Percentiles rank a stretch among this genome's conserved stretches.
Evolutionary conservation across 2,888 invertebrate species (phyloP).

Genomic region (Scaptomyza tumidula): DNA sequence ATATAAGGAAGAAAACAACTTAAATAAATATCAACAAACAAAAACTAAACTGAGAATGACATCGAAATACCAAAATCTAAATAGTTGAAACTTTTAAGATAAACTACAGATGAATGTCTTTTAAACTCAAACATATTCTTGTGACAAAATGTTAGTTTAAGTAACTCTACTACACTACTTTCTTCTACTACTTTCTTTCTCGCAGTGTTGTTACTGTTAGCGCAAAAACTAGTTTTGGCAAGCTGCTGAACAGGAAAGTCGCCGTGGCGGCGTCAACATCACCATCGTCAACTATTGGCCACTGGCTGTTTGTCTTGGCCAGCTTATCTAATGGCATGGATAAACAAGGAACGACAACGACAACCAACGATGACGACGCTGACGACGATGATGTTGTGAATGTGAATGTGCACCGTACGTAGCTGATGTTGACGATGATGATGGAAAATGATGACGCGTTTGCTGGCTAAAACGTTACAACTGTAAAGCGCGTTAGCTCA

Average conservation of each 20-base stretch:
- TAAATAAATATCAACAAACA: no score
- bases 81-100: no score
- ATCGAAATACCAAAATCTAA: no score
- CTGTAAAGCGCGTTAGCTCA: constrained; percentile 73
- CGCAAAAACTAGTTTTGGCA: constrained; percentile 71
- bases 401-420: not conserved
- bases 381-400: constrained; percentile 7
- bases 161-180: no score
- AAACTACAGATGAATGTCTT: no score
- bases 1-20: no score
- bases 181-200: not conserved
- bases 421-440: constrained; percentile 1
- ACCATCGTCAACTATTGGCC: constrained; percentile 45
- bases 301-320: constrained; percentile 72
- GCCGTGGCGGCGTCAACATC: constrained; percentile 33
- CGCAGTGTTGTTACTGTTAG: constrained; percentile 40
- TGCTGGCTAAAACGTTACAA: constrained; percentile 43
- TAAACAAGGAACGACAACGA: constrained; percentile 72
- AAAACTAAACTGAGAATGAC: no score
- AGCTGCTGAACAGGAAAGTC: constrained; percentile 53
- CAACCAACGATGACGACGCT: constrained; percentile 18
- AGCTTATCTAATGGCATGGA: constrained; percentile 78
- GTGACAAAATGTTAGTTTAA: no score
- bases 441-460: constrained; percentile 11
- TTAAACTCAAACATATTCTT: no score